Evolutionary conservation across 2,797 vertebrate species (phyloP).

Genomic region (Channallabes apus): DNA sequence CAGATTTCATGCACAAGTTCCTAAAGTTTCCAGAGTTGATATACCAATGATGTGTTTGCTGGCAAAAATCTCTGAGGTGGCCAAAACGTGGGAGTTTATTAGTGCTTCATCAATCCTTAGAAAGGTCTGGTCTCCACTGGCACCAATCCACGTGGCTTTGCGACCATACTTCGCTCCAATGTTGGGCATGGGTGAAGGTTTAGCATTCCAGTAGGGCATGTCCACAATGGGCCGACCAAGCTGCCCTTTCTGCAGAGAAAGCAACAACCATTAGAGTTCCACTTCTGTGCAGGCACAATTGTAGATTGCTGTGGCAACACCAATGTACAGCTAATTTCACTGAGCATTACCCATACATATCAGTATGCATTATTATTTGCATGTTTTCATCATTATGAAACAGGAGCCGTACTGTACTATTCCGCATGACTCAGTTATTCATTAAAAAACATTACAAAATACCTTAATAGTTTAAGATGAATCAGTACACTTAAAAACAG

Average conservation of each 20-base stretch:
- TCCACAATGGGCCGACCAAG: conserved; percentile 95
- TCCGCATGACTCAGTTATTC: neutral
- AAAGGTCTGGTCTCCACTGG: conserved; percentile 97
- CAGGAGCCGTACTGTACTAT: no score
- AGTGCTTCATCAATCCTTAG: conserved; percentile 97
- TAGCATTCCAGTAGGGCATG: conserved; percentile 98
- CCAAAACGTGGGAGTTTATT: conserved; percentile 96
- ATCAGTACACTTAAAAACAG: neutral
- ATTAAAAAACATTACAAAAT: neutral
- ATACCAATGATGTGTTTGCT: conserved; percentile 96
- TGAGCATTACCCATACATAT: neutral
- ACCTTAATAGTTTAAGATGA: neutral
- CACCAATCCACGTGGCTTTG: conserved; percentile 98
- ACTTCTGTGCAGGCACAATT: neutral
- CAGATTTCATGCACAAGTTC: neutral
- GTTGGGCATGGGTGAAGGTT: conserved; percentile 96
- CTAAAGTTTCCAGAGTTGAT: neutral
- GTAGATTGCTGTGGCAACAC: neutral
- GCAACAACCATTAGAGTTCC: neutral
- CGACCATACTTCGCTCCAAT: conserved; percentile 96
- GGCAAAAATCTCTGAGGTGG: conserved; percentile 98
- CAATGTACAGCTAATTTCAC: neutral
- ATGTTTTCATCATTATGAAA: neutral
- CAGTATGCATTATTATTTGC: neutral
- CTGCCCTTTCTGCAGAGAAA: conserved; percentile 87